Percentiles rank a stretch among this genome's conserved stretches.
Evolutionary conservation across 2,113 vertebrate species (phyloP).

Genomic region (Oreocharis arfaki): DNA sequence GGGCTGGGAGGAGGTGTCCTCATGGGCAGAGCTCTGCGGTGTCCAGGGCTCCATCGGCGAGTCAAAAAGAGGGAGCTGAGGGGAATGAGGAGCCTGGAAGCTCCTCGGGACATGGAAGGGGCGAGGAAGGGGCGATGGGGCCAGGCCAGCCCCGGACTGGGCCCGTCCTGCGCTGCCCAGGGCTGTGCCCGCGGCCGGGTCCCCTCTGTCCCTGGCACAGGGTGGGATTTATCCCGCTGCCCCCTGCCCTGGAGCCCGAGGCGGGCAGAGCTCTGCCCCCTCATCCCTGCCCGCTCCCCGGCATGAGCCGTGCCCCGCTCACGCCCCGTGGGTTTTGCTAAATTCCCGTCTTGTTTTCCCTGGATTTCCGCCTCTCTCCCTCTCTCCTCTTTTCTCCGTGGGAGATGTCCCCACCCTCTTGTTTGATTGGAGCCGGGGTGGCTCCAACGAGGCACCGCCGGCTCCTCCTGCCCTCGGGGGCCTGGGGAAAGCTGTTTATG

Average conservation of each 20-base stretch:
- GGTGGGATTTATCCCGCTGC: accelerated
- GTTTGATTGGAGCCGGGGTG: not conserved
- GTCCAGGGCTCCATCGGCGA: accelerated
- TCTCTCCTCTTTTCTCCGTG: no score
- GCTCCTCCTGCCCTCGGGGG: not conserved
- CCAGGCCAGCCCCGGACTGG: accelerated
- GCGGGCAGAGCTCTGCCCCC: not conserved
- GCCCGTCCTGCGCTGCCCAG: accelerated
- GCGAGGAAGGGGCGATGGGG: not conserved
- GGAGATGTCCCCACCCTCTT: no score
- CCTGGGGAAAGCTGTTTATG: accelerated
- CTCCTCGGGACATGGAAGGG: not conserved
- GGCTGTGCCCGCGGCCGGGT: not conserved
- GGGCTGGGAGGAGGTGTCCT: accelerated
- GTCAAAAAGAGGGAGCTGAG: not conserved
- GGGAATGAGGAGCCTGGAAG: not conserved
- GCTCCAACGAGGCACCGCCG: not conserved
- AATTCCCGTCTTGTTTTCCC: not conserved
- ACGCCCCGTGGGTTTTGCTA: not conserved
- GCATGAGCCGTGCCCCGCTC: not conserved
- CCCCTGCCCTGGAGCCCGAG: accelerated
- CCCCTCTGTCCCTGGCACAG: accelerated
- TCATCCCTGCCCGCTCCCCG: not conserved
- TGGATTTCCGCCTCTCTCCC: not conserved
- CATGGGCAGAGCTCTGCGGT: accelerated